Conservation (phyloP, 2,113 vertebrate genomes). For the Bos indicus region DNA sequence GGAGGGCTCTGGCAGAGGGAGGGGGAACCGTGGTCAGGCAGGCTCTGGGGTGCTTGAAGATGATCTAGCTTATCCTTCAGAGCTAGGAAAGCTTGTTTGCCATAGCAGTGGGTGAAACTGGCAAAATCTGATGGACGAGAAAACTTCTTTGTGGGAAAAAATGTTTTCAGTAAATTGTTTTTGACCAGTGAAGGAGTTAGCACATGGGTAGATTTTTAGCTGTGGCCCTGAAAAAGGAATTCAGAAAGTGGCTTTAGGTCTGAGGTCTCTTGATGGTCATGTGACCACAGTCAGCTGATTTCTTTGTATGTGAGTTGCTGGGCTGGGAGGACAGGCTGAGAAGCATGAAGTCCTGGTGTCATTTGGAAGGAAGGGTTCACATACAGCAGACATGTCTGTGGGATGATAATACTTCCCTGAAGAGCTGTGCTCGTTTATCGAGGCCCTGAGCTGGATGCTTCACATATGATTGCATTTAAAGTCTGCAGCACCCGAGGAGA, state of each 20-base stretch:
- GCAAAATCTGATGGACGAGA: neutral
- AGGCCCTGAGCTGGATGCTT: neutral
- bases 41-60: rapidly evolving
- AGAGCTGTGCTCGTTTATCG: neutral
- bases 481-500: neutral
- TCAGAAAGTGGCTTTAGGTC: neutral
- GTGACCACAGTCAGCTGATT: neutral
- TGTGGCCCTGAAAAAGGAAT: neutral
- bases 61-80: neutral
- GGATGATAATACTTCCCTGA: neutral
- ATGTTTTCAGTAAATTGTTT: neutral
- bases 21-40: rapidly evolving
- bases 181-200: neutral
- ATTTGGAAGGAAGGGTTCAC: neutral
- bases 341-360: neutral
- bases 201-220: neutral
- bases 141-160: neutral
- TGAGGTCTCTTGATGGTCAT: neutral
- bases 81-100: neutral
- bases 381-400: neutral
- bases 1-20: neutral
- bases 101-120: neutral
- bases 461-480: neutral
- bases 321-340: neutral
- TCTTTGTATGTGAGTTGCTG: neutral